phyloP scores from a whole-genome alignment of 2,888 invertebrate genomes.

The Antheraea yamamai region DNA sequence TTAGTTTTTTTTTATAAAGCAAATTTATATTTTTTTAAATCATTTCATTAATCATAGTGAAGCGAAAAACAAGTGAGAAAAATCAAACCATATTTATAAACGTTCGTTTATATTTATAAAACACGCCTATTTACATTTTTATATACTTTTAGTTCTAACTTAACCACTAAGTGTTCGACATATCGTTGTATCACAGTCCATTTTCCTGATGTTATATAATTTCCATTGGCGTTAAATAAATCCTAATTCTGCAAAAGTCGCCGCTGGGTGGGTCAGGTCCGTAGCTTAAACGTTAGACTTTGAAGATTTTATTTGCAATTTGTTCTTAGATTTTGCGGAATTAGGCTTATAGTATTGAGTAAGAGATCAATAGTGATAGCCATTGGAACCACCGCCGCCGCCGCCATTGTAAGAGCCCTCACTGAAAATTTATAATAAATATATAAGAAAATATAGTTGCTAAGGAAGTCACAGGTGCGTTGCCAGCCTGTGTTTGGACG shows the following conservation, averaged over 20 bases:
- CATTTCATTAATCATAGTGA: neutral
- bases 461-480: neutral
- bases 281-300: conserved; percentile 20
- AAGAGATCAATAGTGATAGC: conserved; percentile 73
- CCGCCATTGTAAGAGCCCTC: conserved; percentile 69
- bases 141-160: conserved; percentile 51
- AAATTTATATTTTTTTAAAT: too few species aligned
- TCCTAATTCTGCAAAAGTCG: conserved; percentile 18
- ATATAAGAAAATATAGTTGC: neutral
- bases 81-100: conserved; percentile 29
- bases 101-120: conserved; percentile 57
- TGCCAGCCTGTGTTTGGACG: neutral
- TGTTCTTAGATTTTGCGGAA: conserved; percentile 36
- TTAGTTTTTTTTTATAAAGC: too few species aligned
- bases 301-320: conserved; percentile 34
- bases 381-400: conserved; percentile 40
- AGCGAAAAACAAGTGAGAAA: neutral
- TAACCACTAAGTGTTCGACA: conserved; percentile 61
- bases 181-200: conserved; percentile 75
- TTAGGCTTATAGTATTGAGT: conserved; percentile 34
- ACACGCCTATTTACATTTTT: conserved; percentile 68
- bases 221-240: conserved; percentile 12
- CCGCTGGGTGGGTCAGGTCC: conserved; percentile 32
- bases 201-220: conserved; percentile 30
- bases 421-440: conserved; percentile 45